Conservation (phyloP, 2,888 invertebrate genomes). For the Argyra leucocephala region DNA sequence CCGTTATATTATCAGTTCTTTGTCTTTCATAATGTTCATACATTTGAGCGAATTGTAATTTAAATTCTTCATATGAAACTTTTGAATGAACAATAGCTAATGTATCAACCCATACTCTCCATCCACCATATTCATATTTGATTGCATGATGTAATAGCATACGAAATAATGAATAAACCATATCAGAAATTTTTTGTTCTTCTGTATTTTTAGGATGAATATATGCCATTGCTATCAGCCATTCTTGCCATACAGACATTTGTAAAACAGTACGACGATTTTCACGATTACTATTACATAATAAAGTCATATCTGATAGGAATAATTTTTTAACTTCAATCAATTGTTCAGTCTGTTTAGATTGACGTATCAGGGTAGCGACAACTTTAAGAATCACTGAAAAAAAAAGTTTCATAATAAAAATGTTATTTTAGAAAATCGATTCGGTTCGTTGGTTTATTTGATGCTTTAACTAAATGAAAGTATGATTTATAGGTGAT, state of each 20-base stretch:
- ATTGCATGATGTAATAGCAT: constrained; percentile 98
- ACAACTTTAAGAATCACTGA: constrained; percentile 97
- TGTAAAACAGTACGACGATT: constrained; percentile 94
- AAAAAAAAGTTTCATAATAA: too few relatives aligned
- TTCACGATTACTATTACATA: constrained; percentile 95
- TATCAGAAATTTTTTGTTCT: constrained; percentile 92
- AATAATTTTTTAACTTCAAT: constrained; percentile 92
- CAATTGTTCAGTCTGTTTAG: constrained; percentile 84
- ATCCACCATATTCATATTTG: constrained; percentile 97
- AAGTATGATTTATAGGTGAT: too few relatives aligned
- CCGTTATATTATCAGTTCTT: constrained; percentile 87
- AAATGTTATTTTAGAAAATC: too few relatives aligned
- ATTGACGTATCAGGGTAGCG: constrained; percentile 91
- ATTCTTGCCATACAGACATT: constrained; percentile 99
- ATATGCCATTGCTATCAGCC: constrained; percentile 97
- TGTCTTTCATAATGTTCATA: constrained; percentile 92
- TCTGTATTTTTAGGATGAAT: constrained; percentile 92
- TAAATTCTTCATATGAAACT: constrained; percentile 97
- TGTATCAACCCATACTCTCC: constrained; percentile 99
- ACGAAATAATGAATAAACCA: constrained; percentile 95
- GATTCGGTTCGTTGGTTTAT: too few relatives aligned
- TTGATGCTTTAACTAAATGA: too few relatives aligned
- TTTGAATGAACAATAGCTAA: constrained; percentile 98
- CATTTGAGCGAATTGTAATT: constrained; percentile 94
- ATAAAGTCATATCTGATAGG: constrained; percentile 93